phyloP scores from a whole-genome alignment of 2,888 invertebrate species.

The Anoplius nigerrimus region DNA sequence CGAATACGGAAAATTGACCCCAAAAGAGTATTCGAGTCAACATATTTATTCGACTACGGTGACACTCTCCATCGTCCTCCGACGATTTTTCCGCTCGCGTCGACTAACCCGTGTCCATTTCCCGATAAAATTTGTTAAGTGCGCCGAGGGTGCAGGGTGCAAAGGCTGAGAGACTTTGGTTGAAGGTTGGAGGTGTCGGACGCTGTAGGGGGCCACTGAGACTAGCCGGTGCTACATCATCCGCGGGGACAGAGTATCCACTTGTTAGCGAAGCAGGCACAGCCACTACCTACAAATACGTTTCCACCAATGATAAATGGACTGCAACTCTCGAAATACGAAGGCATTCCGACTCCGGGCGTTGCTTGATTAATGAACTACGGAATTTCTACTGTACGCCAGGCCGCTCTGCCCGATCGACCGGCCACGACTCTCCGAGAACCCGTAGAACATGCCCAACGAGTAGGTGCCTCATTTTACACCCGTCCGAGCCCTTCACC shows the following conservation, averaged over 20 bases:
- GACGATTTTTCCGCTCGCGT: too few relatives aligned
- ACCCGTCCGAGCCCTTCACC: background rate
- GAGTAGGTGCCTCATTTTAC: slow-evolving; percentile 6
- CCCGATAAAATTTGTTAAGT: slow-evolving; percentile 49
- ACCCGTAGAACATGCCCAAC: background rate
- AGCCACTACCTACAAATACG: slow-evolving; percentile 73
- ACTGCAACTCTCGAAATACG: slow-evolving; percentile 73
- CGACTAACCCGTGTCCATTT: slow-evolving; percentile 8
- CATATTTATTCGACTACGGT: too few relatives aligned
- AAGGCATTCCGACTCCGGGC: slow-evolving; percentile 72
- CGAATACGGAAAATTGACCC: too few relatives aligned
- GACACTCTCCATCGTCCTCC: too few relatives aligned
- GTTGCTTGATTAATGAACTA: slow-evolving; percentile 73
- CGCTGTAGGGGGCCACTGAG: slow-evolving; percentile 70
- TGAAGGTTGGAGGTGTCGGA: slow-evolving; percentile 71
- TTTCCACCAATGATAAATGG: slow-evolving; percentile 71
- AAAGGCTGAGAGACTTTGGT: slow-evolving; percentile 45
- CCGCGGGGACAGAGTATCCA: slow-evolving; percentile 72
- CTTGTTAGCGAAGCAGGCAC: slow-evolving; percentile 72
- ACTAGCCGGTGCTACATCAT: slow-evolving; percentile 73
- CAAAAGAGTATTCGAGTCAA: too few relatives aligned
- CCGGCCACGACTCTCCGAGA: background rate
- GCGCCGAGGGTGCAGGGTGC: slow-evolving; percentile 26
- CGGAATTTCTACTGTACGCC: slow-evolving; percentile 63
- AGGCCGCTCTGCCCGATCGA: slow-evolving; percentile 21